These are phyloP conservation scores for Cavia porcellus DNA, from an alignment of 2,113 vertebrate genomes.

Conservation along the genomic window DNA sequence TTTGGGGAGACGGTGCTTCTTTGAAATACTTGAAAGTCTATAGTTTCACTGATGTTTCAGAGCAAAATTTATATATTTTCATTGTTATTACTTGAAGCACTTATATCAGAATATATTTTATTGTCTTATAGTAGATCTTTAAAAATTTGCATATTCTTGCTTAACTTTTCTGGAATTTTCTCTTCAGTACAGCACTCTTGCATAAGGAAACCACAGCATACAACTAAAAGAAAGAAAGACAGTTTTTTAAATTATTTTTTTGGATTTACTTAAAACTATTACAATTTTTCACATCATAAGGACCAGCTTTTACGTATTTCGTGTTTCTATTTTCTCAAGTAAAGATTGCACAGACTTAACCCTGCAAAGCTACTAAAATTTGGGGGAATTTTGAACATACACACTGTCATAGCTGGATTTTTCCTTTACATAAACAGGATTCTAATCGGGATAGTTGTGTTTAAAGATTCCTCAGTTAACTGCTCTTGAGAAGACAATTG, in stretches of 20 bases:
- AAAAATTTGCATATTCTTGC: neutral
- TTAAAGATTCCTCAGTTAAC: neutral
- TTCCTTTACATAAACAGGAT: neutral
- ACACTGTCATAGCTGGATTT: neutral
- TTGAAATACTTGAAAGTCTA: constrained; percentile 22
- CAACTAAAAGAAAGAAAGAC: too few relatives aligned
- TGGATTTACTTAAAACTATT: neutral
- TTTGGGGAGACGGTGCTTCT: neutral
- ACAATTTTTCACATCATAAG: neutral
- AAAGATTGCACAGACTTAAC: neutral
- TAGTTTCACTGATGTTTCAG: neutral
- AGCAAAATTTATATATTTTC: neutral
- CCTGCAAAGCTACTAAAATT: neutral
- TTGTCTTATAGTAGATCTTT: neutral
- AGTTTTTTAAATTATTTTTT: neutral
- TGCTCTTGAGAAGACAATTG: neutral
- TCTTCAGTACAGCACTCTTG: neutral
- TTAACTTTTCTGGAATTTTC: constrained; percentile 25
- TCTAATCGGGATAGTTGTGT: neutral
- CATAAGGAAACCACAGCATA: neutral
- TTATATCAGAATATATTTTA: constrained; percentile 2
- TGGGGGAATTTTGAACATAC: neutral
- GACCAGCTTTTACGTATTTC: neutral
- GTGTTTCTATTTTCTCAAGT: neutral
- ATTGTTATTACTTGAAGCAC: neutral